Percentiles rank a stretch among this genome's conserved stretches.
These are phyloP conservation scores for Sebastes elongatus DNA, from an alignment of 2,797 vertebrate species.

Conservation along the genomic window DNA sequence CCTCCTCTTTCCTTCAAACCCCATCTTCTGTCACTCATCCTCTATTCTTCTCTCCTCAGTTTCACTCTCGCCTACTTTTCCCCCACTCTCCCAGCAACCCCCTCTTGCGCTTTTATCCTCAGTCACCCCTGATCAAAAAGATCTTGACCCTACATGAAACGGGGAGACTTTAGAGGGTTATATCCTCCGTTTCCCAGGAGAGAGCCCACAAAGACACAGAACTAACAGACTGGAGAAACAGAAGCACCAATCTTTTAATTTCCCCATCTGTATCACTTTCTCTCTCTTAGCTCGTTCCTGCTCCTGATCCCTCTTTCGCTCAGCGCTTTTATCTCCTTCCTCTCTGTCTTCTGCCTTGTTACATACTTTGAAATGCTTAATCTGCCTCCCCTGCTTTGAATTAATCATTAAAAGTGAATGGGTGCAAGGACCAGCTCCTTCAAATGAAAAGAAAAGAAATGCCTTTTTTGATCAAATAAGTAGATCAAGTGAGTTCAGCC, in stretches of 20 bases:
- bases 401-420: constrained; percentile 62
- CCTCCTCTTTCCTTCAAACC: neutral
- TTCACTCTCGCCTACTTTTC: constrained; percentile 15
- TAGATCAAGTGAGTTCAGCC: constrained; percentile 15
- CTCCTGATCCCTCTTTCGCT: constrained; percentile 42
- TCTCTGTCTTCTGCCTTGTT: constrained; percentile 43
- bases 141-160: constrained; percentile 68
- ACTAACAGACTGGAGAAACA: constrained; percentile 54
- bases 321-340: constrained; percentile 53
- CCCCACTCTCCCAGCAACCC: neutral
- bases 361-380: constrained; percentile 61
- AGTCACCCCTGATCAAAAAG: constrained; percentile 61
- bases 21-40: constrained; percentile 53
- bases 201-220: constrained; percentile 54
- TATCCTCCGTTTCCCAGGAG: constrained; percentile 51
- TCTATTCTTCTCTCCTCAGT: constrained; percentile 32
- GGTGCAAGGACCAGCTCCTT: constrained; percentile 12
- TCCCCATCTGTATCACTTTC: constrained; percentile 34
- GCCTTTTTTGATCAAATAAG: constrained; percentile 33
- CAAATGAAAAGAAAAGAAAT: constrained; percentile 34
- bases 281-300: constrained; percentile 8
- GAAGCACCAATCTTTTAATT: constrained; percentile 38
- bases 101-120: constrained; percentile 44
- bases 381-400: constrained; percentile 60
- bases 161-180: constrained; percentile 44